These are phyloP conservation scores for Halichondria panicea DNA, from an alignment of 37 sponge, comb jelly and placozoan genomes.

Conservation along the genomic window DNA sequence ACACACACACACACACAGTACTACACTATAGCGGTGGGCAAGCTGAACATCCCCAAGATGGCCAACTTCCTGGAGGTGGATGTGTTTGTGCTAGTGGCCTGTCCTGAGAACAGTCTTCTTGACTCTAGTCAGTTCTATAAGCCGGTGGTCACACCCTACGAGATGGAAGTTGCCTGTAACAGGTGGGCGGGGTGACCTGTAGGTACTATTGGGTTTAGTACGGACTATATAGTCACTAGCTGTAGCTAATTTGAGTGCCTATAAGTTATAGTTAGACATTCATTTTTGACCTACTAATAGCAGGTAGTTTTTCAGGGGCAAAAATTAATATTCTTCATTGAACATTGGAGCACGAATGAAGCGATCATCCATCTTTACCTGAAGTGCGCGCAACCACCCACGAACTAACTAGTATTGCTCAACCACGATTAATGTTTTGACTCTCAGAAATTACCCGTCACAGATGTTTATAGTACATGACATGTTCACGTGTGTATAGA, in stretches of 20 bases:
- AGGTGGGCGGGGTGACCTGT: slow-evolving; percentile 36
- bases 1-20: slow-evolving; percentile 40
- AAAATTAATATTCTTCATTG: not conserved
- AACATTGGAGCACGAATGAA: too few relatives aligned
- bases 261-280: not conserved
- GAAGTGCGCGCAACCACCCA: too few relatives aligned
- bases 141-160: slow-evolving; percentile 95
- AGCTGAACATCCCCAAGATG: slow-evolving; percentile 92
- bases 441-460: not conserved
- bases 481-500: too few relatives aligned
- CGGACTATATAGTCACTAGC: too few relatives aligned
- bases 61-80: slow-evolving; percentile 98
- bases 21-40: slow-evolving; percentile 94
- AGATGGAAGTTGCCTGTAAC: slow-evolving; percentile 88
- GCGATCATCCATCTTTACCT: too few relatives aligned
- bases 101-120: slow-evolving; percentile 88
- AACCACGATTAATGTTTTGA: too few relatives aligned
- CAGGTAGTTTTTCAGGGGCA: too few relatives aligned
- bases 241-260: too few relatives aligned
- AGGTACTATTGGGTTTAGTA: not conserved
- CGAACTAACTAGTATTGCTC: too few relatives aligned
- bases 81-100: slow-evolving; percentile 92
- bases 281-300: not conserved
- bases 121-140: slow-evolving; percentile 94
- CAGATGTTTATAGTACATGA: not conserved